Conservation (phyloP, 53 echinoderm and acorn worm genomes). For the Astropecten irregularis region DNA sequence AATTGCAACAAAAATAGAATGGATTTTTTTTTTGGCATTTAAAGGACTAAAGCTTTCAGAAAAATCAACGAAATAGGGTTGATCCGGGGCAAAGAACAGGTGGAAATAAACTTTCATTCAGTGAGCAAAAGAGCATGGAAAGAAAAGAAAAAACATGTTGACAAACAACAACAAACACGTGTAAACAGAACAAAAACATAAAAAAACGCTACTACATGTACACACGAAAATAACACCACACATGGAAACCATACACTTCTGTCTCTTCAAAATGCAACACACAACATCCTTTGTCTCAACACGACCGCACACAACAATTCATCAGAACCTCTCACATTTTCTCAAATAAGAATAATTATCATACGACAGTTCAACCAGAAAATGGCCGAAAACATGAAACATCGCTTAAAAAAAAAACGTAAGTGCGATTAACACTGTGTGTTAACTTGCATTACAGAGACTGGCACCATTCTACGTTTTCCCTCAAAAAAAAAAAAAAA, state of each 20-base stretch:
- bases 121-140: constrained; percentile 37
- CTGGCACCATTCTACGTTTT: no score
- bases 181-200: constrained; percentile 3
- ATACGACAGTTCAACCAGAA: no score
- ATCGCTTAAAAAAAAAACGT: no score
- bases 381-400: no score
- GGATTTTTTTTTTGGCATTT: constrained; percentile 2
- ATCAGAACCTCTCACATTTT: background rate
- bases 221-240: background rate
- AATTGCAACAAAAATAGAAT: background rate
- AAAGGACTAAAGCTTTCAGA: background rate
- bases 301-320: background rate
- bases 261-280: background rate
- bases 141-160: constrained; percentile 11
- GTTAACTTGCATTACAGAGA: no score
- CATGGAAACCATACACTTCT: background rate
- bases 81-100: background rate
- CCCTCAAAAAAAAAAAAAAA: no score
- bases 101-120: constrained; percentile 14
- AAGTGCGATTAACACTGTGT: no score
- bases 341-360: background rate
- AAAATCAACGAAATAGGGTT: background rate
- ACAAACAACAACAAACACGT: no score
- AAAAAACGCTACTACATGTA: no score
- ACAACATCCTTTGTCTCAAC: background rate